Percentiles rank a stretch among this genome's conserved stretches.
These are phyloP conservation scores for Melinaea menophilus DNA, from an alignment of 2,888 invertebrate species.

Conservation along the genomic window DNA sequence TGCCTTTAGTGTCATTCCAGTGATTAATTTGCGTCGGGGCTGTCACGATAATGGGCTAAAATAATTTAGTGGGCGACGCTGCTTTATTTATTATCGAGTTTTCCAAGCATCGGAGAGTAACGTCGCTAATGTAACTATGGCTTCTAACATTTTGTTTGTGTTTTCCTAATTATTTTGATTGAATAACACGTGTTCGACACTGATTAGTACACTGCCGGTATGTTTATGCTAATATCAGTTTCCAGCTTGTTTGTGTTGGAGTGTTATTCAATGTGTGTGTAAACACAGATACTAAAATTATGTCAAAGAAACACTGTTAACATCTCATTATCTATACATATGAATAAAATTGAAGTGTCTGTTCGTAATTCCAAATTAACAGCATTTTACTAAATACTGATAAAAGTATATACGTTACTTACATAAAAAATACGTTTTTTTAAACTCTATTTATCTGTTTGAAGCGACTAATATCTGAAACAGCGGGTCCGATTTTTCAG, in stretches of 20 bases:
- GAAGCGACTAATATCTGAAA: no score
- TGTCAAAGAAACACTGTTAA: no score
- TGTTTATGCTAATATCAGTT: constrained; percentile 54
- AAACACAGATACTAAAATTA: no score
- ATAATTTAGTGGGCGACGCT: constrained; percentile 71
- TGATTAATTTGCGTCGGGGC: constrained; percentile 73
- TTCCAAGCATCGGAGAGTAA: constrained; percentile 42
- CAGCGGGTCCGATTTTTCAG: no score
- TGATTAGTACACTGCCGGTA: constrained; percentile 47
- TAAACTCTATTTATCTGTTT: no score
- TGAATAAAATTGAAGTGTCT: no score
- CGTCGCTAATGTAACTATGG: constrained; percentile 45
- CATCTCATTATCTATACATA: no score
- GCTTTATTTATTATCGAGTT: constrained; percentile 63
- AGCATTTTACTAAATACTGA: no score
- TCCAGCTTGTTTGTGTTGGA: constrained; percentile 45
- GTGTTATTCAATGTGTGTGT: constrained; percentile 4
- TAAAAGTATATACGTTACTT: no score
- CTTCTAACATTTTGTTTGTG: constrained; percentile 11
- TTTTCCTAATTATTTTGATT: constrained; percentile 25
- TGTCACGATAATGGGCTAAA: constrained; percentile 73
- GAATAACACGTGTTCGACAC: constrained; percentile 32
- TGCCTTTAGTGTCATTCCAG: constrained; percentile 68
- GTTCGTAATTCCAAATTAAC: no score
- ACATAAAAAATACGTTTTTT: no score